Evolutionary conservation across 2,797 vertebrate genomes (phyloP), one percentile per base, ranked within the genome.

Genomic region (Phyllotis vaccarum): DNA sequence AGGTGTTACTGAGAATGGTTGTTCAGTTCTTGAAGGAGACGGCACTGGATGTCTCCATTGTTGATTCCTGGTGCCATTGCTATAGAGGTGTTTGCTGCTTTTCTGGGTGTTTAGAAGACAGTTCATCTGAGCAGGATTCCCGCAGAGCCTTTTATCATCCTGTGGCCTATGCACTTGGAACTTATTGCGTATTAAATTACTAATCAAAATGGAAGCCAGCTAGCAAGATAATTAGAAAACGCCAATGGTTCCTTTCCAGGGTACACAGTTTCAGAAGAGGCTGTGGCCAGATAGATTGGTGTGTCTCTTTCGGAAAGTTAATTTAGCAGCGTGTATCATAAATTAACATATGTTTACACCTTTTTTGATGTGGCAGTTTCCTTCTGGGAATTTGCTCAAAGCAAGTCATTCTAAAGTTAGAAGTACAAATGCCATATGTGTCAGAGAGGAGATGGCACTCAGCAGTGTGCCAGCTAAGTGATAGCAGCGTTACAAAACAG

Each of bases 21-120:
- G 85, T 86, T 75, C 56, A 78, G 92, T 96, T 96, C 97, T 68
- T 95, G 88, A 95, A 96, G 96, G 90, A 93, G 95, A 34, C 81
- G 85, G 75, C 70, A 60, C 62, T 93, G 27, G 13, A 75, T 94
- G 27, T 95, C 93, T 78, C 74, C 52, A 49, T 74, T 52, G 58
- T 87, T 81, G 74, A 24, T 49, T 22, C 66, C 13, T 46, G 58
- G 66, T 58, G 19, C 11, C 72, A 43, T 93, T 7, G 22, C n/a
- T 56, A 6, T 56, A 6, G 56, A 56, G 24, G 64, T 6, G 7
- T 70, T 14, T 24, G 0, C 68, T 54, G n/a, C 37, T 83, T 80
- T 86, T 75, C 14, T 70, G 74, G n/a, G 37, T 83, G 43, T 43
- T 40, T 58, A 81, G 74, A 49, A 78, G 56, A 43, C 64, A 74